These are phyloP conservation scores for Onychomys leucogaster DNA, from an alignment of 2,797 vertebrate species.

Conservation along the genomic window DNA sequence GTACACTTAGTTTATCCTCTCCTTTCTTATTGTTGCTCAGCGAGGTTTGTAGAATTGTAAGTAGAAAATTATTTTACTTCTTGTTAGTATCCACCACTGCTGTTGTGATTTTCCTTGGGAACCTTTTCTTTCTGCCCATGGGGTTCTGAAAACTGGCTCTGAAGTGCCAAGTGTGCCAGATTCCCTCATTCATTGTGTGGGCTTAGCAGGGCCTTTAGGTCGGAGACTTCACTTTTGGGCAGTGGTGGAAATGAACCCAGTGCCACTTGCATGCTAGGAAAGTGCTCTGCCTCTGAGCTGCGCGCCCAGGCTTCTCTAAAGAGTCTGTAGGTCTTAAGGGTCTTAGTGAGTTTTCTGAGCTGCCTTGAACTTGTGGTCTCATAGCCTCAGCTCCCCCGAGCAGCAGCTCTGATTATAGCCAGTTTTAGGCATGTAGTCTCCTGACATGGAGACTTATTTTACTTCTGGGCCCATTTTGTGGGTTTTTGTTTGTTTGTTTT, in stretches of 20 bases:
- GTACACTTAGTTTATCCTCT: not conserved
- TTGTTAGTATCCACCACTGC: not conserved
- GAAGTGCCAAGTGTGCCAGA: not conserved
- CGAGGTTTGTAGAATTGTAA: not conserved
- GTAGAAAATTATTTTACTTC: not conserved
- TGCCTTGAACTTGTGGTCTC: not conserved
- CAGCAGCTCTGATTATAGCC: not conserved
- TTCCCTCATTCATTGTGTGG: not conserved
- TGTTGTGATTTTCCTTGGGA: not conserved
- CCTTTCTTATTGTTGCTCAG: not conserved
- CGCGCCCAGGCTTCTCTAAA: not conserved
- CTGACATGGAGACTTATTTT: not conserved
- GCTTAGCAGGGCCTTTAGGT: not conserved
- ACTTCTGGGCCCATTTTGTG: not conserved
- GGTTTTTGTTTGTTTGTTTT: not conserved
- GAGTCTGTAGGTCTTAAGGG: not conserved
- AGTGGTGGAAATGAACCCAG: not conserved
- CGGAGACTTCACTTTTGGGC: not conserved
- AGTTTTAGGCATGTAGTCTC: not conserved
- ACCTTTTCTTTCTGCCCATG: not conserved
- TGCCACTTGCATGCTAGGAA: not conserved
- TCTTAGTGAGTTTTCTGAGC: not conserved
- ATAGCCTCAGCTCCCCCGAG: not conserved
- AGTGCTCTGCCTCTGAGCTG: not conserved
- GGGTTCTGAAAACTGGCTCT: not conserved